A percentile compares a stretch with the other conserved stretches of the same genome.
These are phyloP conservation scores for Cosmopolites sordidus DNA, from an alignment of 2,888 invertebrate species.

Conservation along the genomic window DNA sequence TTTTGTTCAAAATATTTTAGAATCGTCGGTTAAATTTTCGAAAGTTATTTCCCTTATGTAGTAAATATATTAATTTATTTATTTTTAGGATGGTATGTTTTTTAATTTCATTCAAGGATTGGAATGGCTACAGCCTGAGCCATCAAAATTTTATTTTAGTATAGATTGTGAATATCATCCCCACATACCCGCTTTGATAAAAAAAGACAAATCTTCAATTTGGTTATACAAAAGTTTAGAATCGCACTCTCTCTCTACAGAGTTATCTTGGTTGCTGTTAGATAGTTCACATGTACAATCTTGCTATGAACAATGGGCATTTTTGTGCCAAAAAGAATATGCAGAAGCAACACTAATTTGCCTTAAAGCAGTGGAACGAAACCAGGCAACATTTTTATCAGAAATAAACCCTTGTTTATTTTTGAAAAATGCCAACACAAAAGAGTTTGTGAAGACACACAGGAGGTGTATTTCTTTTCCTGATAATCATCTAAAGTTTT, in stretches of 20 bases:
- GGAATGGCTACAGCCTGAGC: conserved; percentile 57
- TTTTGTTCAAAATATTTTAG: no score
- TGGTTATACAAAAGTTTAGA: conserved; percentile 55
- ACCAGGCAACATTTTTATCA: conserved; percentile 57
- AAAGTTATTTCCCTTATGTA: no score
- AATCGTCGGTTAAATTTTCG: no score
- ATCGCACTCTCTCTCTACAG: conserved; percentile 55
- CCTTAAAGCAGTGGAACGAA: conserved; percentile 60
- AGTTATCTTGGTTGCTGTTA: conserved; percentile 58
- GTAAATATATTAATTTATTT: no score
- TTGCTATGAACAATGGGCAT: conserved; percentile 57
- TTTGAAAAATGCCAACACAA: conserved; percentile 36
- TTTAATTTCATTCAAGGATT: conserved; percentile 58
- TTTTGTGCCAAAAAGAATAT: conserved; percentile 57
- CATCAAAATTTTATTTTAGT: conserved; percentile 50
- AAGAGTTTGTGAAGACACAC: conserved; percentile 49
- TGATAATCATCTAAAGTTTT: conserved; percentile 41
- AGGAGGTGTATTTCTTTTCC: conserved; percentile 57
- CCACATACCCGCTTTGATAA: conserved; percentile 49
- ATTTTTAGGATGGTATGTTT: conserved; percentile 51
- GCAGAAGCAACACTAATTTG: conserved; percentile 60
- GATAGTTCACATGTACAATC: conserved; percentile 58
- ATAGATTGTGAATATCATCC: conserved; percentile 47
- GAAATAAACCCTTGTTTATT: conserved; percentile 59
- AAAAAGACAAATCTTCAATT: conserved; percentile 51